Conservation (phyloP, 2,797 vertebrate species). For the Tapera naevia region DNA sequence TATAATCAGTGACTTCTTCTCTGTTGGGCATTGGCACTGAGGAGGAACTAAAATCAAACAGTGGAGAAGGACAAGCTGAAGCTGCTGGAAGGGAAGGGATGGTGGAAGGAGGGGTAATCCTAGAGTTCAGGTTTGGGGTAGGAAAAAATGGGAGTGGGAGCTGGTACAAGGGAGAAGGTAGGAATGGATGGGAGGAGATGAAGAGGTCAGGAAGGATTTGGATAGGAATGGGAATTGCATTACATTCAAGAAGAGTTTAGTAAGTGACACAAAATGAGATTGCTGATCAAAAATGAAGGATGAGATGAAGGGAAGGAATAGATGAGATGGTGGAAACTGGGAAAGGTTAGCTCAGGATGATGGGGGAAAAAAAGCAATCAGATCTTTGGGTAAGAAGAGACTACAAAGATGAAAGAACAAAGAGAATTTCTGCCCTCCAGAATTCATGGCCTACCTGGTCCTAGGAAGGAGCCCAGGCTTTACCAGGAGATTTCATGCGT, state of each 20-base stretch:
- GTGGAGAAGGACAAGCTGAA: neutral
- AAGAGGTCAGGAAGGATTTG: neutral
- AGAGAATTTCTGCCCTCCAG: neutral
- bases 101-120: neutral
- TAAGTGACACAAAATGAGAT: neutral
- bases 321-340: neutral
- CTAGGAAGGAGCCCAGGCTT: neutral
- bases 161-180: neutral
- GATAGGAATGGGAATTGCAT: neutral
- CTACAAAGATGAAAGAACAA: neutral
- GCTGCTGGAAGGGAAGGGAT: neutral
- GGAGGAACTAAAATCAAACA: neutral
- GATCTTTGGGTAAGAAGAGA: neutral
- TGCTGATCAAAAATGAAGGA: neutral
- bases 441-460: neutral
- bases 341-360: neutral
- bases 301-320: neutral
- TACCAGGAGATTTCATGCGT: neutral
- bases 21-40: conserved; percentile 14
- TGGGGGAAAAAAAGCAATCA: neutral
- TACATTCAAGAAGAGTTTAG: neutral
- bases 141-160: neutral
- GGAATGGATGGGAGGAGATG: neutral
- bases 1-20: conserved; percentile 57
- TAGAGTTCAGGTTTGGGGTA: neutral